phyloP scores from a whole-genome alignment of 1,140 invertebrate genomes.

The Spodoptera frugiperda region DNA sequence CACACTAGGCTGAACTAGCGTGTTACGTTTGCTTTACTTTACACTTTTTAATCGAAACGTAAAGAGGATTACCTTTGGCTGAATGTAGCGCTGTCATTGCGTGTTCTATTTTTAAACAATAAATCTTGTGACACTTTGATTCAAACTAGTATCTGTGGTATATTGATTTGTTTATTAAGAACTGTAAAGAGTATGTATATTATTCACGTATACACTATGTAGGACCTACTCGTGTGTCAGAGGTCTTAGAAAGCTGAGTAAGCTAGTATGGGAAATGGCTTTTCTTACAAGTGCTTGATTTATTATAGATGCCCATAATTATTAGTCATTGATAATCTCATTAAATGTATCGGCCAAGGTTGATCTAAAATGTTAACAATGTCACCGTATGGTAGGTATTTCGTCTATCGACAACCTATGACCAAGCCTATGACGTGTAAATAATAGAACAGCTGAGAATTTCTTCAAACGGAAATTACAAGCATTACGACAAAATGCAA shows the following conservation, averaged over 20 bases:
- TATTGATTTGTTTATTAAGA: no score
- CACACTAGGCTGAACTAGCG: slow-evolving; percentile 22
- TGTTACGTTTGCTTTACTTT: slow-evolving; percentile 4
- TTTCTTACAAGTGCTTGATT: neutral
- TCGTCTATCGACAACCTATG: no score
- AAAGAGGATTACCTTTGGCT: neutral
- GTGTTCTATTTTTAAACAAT: no score
- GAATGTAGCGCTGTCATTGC: neutral
- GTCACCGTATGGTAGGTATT: no score
- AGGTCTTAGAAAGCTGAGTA: neutral
- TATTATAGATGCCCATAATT: neutral
- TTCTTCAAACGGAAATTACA: slow-evolving; percentile 9
- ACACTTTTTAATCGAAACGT: neutral
- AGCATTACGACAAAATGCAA: slow-evolving; percentile 12
- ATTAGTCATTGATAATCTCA: neutral
- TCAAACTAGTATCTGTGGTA: no score
- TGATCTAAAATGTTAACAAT: neutral
- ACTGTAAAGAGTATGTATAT: no score
- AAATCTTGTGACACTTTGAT: no score
- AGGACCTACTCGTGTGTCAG: neutral
- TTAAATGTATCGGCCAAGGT: neutral
- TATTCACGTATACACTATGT: neutral
- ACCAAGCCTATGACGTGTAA: slow-evolving; percentile 9
- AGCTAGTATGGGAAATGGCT: neutral
- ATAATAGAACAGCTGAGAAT: slow-evolving; percentile 13